Base-by-base conservation (phyloP, 2,797 vertebrate genomes). In the Peromyscus eremicus region DNA sequence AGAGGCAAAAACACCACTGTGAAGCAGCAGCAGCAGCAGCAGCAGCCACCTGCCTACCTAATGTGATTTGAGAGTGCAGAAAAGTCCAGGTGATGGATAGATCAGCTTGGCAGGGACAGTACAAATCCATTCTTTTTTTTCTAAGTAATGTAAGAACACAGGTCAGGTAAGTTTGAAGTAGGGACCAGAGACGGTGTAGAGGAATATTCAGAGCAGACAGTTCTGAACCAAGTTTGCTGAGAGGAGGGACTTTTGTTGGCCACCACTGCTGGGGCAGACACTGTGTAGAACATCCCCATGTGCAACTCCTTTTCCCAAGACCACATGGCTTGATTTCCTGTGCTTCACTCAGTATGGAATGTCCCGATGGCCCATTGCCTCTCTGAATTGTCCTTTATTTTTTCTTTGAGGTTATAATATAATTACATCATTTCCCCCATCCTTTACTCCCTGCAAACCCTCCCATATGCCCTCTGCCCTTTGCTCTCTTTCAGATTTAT, bases 201-300 rank as follows among this genome's bases (percentile, higher is more conserved):
- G 40, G 80, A 91, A 70, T 23, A 84, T 66, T 91, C 6, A 77
- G 80, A 90, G 27, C 43, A 17, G 3, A 62, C 73, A 49, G 40
- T 49, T 1, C 43, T 80, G 2, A 64, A 55, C 10, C 9, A 13
- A 6, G 4, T 32, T 34, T 81, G 7, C 5, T 19, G 60, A 79
- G 57, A 81, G 52, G 76, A 16, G 5, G 62, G 37, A 46, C 2
- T 16, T 90, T 29, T 32, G 16, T 12, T 25, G 46, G 46, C 16
- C 6, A 7, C 0, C 9, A 70, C n/a, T 80, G 49, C 13, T 37
- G 23, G 46, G 57, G 6, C 3, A 27, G 43, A 5, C 23, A 23
- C 17, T 1, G 2, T 9, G 2, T 12, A 46, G 32, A 12, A 5
- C 0, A 1, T 16, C 27, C 68, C 43, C 40, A 60, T 19, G 0